A percentile compares a stretch with the other conserved stretches of the same genome.
These are phyloP conservation scores for Drosophila parthenogenetica DNA, from an alignment of 2,888 invertebrate species.

Conservation along the genomic window DNA sequence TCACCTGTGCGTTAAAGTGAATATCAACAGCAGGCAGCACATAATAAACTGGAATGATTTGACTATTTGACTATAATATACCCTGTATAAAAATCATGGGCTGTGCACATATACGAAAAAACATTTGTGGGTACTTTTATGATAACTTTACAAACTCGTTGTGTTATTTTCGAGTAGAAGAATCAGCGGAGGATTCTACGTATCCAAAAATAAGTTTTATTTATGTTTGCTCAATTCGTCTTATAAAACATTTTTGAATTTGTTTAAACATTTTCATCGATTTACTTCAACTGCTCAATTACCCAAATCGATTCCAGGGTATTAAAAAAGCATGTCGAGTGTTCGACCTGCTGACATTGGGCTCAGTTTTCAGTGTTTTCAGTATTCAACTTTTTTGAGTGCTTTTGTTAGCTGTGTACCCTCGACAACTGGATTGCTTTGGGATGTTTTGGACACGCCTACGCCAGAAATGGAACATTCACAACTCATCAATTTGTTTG, in stretches of 20 bases:
- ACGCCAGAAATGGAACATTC: constrained; percentile 30
- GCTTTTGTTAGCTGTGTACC: constrained; percentile 41
- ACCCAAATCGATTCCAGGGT: constrained; percentile 17
- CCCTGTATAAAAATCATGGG: constrained; percentile 16
- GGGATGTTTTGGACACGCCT: constrained; percentile 25
- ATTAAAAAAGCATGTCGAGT: constrained; percentile 48
- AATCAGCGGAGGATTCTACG: no score
- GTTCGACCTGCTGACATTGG: constrained; percentile 46
- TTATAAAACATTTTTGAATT: neutral
- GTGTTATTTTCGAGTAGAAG: no score
- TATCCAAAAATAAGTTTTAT: no score
- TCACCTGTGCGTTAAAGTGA: constrained; percentile 51
- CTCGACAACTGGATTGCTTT: constrained; percentile 23
- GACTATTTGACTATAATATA: constrained; percentile 7
- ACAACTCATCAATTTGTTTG: constrained; percentile 52
- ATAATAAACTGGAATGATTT: neutral
- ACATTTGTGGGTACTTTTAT: no score
- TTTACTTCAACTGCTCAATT: constrained; percentile 12
- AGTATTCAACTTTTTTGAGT: constrained; percentile 37
- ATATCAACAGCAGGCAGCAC: constrained; percentile 35
- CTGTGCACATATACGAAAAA: no score
- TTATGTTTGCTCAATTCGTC: no score
- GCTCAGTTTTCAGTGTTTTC: constrained; percentile 46
- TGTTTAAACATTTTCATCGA: no score
- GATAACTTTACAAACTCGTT: no score